Base-by-base conservation (phyloP, 2,113 vertebrate species). In the Tetrax tetrax region DNA sequence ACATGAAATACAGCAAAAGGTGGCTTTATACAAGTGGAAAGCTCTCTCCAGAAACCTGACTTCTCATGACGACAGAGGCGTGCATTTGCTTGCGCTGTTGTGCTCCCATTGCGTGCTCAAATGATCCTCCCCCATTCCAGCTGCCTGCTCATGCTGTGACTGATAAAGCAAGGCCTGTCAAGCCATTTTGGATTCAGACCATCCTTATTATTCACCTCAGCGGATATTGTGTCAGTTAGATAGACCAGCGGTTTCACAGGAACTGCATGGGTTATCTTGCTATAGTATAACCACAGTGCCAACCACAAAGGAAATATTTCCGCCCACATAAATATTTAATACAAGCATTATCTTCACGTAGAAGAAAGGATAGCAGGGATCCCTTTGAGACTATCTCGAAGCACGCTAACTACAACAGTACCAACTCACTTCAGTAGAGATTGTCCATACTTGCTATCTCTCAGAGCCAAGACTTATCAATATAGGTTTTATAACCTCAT, bases 301-400 rank as follows among this genome's bases (percentile, higher is more conserved):
- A 91, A 80, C 88, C 90, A 89, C 84, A 94, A 87, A 83, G 91
- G 92, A 95, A 96, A 93, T 90, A 85, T 71, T 95, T 96, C 88
- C 69, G 0, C 37, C 59, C 38, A 29, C n/a, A 63, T 87, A 82
- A 95, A 95, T 96, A 94, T 93, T 96, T 95, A 82, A 95, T 80
- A 41, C 7, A 77, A 88, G 48, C 33, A n/a, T 68, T 79, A 86
- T 84, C 80, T 91, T 64, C 61, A 54, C 3, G 20, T 27, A 70
- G 78, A 89, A 65, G 31, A 64, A 75, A 94, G 41, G 27, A 57
- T 25, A 63, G 29, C 4, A 7, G 87, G 56, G 37, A 86, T 33
- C 27, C 38, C 41, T 43, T 14, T 53, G 59, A 88, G 69, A 64
- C n/a, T 82, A 29, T 35, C 28, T 50, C 77, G 75, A 89, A 70